These are phyloP conservation scores for Sminthurinus signatus DNA, from an alignment of 1,140 invertebrate species.

Conservation along the genomic window DNA sequence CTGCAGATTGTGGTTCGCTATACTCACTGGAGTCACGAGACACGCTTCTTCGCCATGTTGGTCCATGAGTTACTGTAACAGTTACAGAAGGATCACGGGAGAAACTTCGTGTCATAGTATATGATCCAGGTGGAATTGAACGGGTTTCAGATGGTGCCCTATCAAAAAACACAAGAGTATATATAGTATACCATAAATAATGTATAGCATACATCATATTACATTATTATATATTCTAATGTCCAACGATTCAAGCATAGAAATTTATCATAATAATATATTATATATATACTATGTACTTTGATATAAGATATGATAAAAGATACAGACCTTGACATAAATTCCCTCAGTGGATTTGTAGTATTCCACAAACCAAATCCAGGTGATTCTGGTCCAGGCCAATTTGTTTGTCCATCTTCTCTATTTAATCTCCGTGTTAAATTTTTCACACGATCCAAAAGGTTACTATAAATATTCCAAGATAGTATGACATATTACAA, in stretches of 20 bases:
- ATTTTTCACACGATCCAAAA: conserved; percentile 73
- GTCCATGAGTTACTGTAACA: conserved; percentile 41
- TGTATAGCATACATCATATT: no score
- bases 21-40: conserved; percentile 49
- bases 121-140: conserved; percentile 12
- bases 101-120: conserved; percentile 19
- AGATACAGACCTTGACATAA: conserved; percentile 24
- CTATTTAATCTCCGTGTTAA: conserved; percentile 77
- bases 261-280: no score
- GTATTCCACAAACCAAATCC: conserved; percentile 26
- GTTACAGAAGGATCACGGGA: conserved; percentile 33
- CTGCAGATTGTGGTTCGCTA: conserved; percentile 29
- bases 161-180: no score
- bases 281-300: no score
- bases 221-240: no score
- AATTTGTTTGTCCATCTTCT: conserved; percentile 56
- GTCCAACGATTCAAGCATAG: no score
- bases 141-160: conserved; percentile 36
- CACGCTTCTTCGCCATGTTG: conserved; percentile 53
- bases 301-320: no score
- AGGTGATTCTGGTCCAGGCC: conserved; percentile 45
- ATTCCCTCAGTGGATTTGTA: conserved; percentile 24
- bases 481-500: no score
- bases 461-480: no score
- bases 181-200: no score